phyloP scores from a whole-genome alignment of 2,888 invertebrate species.

The Tanytarsus gracilentus region DNA sequence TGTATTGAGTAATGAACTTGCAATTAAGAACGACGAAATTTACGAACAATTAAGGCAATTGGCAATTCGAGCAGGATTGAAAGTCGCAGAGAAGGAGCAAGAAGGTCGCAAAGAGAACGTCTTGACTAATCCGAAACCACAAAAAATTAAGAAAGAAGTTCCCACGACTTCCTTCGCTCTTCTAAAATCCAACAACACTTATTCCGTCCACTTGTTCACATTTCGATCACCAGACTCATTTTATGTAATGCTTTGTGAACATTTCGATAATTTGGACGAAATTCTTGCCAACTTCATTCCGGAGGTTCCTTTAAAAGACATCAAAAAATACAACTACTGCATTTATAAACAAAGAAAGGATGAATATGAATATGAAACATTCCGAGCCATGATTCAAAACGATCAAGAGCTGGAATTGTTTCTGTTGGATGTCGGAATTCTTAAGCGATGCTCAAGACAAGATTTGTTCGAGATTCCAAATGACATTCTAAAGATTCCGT shows the following conservation, averaged over 20 bases:
- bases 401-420: not conserved
- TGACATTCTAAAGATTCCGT: constrained; percentile 40
- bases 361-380: not conserved
- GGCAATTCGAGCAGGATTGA: not conserved
- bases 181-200: not conserved
- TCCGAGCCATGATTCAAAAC: not conserved
- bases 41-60: constrained; percentile 38
- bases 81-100: not conserved
- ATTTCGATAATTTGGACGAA: not conserved
- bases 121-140: not conserved
- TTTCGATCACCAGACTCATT: constrained; percentile 40
- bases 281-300: not conserved
- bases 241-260: constrained; percentile 56
- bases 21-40: constrained; percentile 21
- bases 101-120: not conserved
- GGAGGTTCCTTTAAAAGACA: not conserved
- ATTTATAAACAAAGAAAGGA: not conserved
- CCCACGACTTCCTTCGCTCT: not conserved
- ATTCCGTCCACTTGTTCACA: not conserved
- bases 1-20: not conserved
- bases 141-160: not conserved
- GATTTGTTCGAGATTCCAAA: not conserved
- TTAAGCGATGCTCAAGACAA: not conserved
- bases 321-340: not conserved
- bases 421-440: not conserved